Evolutionary conservation across 2,888 invertebrate genomes (phyloP).

Genomic region (Calliopum simillimum): DNA sequence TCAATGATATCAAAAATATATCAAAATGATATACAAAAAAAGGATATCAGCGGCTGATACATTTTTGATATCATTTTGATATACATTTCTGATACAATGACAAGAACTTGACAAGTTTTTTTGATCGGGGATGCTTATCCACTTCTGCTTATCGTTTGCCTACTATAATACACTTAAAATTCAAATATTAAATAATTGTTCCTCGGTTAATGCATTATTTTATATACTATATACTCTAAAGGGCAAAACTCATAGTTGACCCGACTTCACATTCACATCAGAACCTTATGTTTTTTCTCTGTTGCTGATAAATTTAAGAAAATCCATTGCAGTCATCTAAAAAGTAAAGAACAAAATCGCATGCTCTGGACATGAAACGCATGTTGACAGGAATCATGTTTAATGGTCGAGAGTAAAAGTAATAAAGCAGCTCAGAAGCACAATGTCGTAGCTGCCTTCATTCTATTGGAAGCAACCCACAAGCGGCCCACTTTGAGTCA

Average conservation of each 20-base stretch:
- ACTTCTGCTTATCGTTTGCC: too few relatives aligned
- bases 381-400: constrained; percentile 34
- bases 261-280: background rate
- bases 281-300: background rate
- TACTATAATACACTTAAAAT: too few relatives aligned
- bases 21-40: too few relatives aligned
- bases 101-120: too few relatives aligned
- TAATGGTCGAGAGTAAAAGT: constrained; percentile 31
- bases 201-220: too few relatives aligned
- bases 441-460: background rate
- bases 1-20: too few relatives aligned
- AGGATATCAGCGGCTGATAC: too few relatives aligned
- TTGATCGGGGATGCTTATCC: too few relatives aligned
- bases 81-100: too few relatives aligned
- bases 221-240: background rate
- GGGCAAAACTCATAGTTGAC: background rate
- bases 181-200: too few relatives aligned
- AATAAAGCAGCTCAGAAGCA: constrained; percentile 26
- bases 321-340: constrained; percentile 9
- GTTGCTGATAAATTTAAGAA: constrained; percentile 4
- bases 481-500: too few relatives aligned
- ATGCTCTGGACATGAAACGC: constrained; percentile 23
- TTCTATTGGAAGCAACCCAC: background rate
- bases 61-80: too few relatives aligned
- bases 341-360: background rate